Percentiles rank a stretch among this genome's conserved stretches.
Conservation (phyloP, 2,888 invertebrate species). For the Sussaba pulchella region DNA sequence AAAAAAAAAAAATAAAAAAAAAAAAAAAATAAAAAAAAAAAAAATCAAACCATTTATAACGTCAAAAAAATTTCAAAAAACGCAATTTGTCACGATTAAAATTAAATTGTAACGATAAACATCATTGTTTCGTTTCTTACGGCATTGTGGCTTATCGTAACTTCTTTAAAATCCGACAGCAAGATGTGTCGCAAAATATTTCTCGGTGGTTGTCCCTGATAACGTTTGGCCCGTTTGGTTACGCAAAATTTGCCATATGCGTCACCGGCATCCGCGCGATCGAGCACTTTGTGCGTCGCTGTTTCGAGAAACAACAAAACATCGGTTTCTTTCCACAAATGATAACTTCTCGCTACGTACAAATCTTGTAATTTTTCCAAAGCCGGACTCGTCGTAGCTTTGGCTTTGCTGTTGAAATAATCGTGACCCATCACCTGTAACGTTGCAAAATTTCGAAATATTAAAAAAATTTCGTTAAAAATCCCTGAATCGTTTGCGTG, state of each 20-base stretch:
- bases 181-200: constrained; percentile 90
- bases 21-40: too few relatives aligned
- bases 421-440: constrained; percentile 76
- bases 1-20: too few relatives aligned
- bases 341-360: constrained; percentile 90
- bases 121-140: constrained; percentile 80
- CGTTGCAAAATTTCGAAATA: too few relatives aligned
- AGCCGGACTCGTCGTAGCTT: constrained; percentile 84
- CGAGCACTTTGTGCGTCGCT: constrained; percentile 88
- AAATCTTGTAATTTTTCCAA: constrained; percentile 90
- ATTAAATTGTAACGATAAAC: background rate
- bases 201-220: constrained; percentile 87
- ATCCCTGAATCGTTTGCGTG: too few relatives aligned
- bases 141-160: constrained; percentile 86
- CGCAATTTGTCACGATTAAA: too few relatives aligned
- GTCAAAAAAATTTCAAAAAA: too few relatives aligned
- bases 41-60: too few relatives aligned
- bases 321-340: constrained; percentile 92
- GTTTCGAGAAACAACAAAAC: constrained; percentile 91
- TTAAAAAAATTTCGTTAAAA: too few relatives aligned
- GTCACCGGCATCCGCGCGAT: constrained; percentile 88
- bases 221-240: constrained; percentile 87
- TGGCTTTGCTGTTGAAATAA: constrained; percentile 85
- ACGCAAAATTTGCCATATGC: constrained; percentile 87
- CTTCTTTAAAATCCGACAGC: constrained; percentile 89